A percentile compares a stretch with the other conserved stretches of the same genome.
phyloP scores from a whole-genome alignment of 2,797 vertebrate genomes.

The Galago senegalensis region DNA sequence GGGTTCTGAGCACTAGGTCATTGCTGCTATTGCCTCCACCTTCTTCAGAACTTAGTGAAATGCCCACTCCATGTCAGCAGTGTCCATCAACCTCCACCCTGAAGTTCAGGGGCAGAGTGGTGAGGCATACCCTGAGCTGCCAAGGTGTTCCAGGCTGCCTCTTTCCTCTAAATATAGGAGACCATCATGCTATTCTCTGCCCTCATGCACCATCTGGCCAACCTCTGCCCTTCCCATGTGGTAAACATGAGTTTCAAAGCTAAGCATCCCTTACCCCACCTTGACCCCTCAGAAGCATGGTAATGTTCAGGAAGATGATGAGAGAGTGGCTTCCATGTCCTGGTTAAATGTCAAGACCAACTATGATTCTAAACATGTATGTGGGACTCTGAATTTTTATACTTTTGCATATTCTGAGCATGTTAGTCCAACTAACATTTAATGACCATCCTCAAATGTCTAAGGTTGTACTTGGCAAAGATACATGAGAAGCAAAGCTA shows the following conservation, averaged over 20 bases:
- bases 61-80: too few relatives aligned
- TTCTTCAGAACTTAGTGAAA: not conserved
- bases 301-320: not conserved
- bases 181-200: not conserved
- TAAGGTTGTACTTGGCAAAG: not conserved
- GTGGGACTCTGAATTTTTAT: not conserved
- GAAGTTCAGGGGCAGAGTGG: not conserved
- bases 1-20: too few relatives aligned
- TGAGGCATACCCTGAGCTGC: not conserved
- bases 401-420: not conserved
- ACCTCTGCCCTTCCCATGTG: not conserved
- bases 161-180: not conserved
- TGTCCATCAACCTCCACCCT: not conserved
- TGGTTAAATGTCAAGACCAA: not conserved
- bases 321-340: not conserved
- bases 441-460: not conserved
- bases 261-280: not conserved
- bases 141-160: not conserved
- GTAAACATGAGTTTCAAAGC: not conserved
- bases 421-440: not conserved
- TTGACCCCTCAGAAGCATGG: not conserved
- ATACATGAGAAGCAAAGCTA: not conserved
- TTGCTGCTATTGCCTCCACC: not conserved
- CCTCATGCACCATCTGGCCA: not conserved
- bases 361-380: too few relatives aligned